Conservation (phyloP, 2,888 invertebrate genomes). For the Poecilus cupreus region DNA sequence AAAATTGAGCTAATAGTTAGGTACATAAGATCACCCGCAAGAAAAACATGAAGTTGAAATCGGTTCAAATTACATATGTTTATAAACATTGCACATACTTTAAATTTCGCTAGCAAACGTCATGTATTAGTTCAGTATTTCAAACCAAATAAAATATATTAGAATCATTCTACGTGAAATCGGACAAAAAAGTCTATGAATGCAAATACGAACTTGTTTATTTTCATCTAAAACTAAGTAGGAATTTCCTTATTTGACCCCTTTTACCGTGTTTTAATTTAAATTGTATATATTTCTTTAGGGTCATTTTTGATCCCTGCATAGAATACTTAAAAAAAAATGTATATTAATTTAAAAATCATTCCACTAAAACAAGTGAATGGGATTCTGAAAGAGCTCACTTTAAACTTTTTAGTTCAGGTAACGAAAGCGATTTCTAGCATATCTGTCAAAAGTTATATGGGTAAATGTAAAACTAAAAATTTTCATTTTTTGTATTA, state of each 20-base stretch:
- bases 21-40: no score
- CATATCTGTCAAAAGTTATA: no score
- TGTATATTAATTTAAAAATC: constrained; percentile 2
- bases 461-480: constrained; percentile 19
- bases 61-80: no score
- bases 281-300: background rate
- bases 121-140: no score
- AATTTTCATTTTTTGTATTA: background rate
- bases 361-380: constrained; percentile 3
- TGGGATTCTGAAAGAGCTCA: constrained; percentile 4
- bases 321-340: background rate
- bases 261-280: background rate
- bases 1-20: no score
- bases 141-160: no score
- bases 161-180: background rate
- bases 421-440: no score
- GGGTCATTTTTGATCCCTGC: background rate
- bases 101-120: no score
- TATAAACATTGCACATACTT: no score
- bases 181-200: constrained; percentile 11
- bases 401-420: constrained; percentile 15
- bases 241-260: constrained; percentile 11
- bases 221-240: constrained; percentile 19
- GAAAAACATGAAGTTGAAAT: no score
- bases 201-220: background rate